Conservation (phyloP, 2,113 vertebrate genomes). For the Siniperca chuatsi region DNA sequence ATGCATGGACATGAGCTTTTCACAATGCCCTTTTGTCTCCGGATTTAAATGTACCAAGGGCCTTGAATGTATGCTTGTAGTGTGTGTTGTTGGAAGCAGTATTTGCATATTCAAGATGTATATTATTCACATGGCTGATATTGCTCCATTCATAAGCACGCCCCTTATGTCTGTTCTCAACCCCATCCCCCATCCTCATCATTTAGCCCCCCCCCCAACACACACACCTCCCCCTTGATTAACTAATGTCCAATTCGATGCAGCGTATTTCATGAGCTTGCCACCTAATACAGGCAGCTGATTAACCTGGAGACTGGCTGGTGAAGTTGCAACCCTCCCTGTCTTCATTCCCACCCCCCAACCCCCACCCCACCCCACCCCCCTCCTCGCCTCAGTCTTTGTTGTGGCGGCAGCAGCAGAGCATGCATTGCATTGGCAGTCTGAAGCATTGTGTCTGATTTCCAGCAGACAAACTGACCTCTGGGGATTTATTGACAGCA, state of each 20-base stretch:
- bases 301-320: constrained; percentile 88
- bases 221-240: constrained; percentile 66
- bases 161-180: constrained; percentile 78
- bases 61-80: constrained; percentile 70
- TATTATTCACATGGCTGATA: constrained; percentile 84
- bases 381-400: constrained; percentile 75
- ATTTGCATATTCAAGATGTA: constrained; percentile 87
- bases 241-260: constrained; percentile 84
- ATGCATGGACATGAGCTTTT: constrained; percentile 60
- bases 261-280: constrained; percentile 83
- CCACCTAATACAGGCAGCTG: constrained; percentile 96
- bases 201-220: constrained; percentile 41
- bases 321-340: constrained; percentile 68
- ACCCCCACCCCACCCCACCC: constrained; percentile 1
- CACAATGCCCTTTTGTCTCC: constrained; percentile 76
- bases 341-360: constrained; percentile 44
- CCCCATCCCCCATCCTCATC: constrained; percentile 77
- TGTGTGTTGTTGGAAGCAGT: constrained; percentile 71
- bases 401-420: constrained; percentile 86
- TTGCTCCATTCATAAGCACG: constrained; percentile 79
- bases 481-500: constrained; percentile 99
- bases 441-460: constrained; percentile 99
- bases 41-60: constrained; percentile 70
- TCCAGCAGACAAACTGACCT: constrained; percentile 99
- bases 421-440: constrained; percentile 94